Evolutionary conservation across 1,140 invertebrate genomes (phyloP), one percentile per base, ranked within the genome.

Genomic region (Apis florea): DNA sequence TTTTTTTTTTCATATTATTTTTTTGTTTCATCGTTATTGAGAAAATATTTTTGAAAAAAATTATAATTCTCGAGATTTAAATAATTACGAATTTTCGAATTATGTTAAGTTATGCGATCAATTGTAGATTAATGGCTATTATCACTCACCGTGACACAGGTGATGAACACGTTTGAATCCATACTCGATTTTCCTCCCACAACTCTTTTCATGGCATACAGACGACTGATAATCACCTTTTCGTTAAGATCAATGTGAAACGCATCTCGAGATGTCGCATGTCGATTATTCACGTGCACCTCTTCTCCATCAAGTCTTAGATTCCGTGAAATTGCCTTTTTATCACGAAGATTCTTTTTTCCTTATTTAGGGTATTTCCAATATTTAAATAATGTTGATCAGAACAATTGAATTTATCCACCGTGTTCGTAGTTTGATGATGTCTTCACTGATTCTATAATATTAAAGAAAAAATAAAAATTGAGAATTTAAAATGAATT

Each of bases 131-230:
- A 40, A 40, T 40, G 31, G 31, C 31, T 31, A 76, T 40, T 10
- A 64, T 51, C 63, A 90, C 89, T 90, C 40, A 90, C 87, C 80
- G 81, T 75, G 70, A 82, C 53, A 72, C 66, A 89, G 79, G 69
- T 78, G 83, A 83, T 26, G 67, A 86, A 85, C 54, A 76, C 6
- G 56, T 79, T 81, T 71, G 79, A 67, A 73, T 83, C 73, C 87
- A 89, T 90, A 68, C 53, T 89, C 71, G 72, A 61, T 19, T 66
- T 63, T 75, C 40, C 40, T 67, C 70, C 61, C 67, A 81, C 72
- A 73, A 64, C 17, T 21, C 3, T n/a, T 15, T 64, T 53, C 31
- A 58, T 64, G 78, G 69, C 69, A 54, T 19, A 61, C 13, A 21
- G 15, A 26, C 40, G 19, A 53, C 13, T 70, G 26, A 54, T 66